These are phyloP conservation scores for Lepeophtheirus nordmannii DNA, from an alignment of 2,888 invertebrate genomes.

Conservation along the genomic window DNA sequence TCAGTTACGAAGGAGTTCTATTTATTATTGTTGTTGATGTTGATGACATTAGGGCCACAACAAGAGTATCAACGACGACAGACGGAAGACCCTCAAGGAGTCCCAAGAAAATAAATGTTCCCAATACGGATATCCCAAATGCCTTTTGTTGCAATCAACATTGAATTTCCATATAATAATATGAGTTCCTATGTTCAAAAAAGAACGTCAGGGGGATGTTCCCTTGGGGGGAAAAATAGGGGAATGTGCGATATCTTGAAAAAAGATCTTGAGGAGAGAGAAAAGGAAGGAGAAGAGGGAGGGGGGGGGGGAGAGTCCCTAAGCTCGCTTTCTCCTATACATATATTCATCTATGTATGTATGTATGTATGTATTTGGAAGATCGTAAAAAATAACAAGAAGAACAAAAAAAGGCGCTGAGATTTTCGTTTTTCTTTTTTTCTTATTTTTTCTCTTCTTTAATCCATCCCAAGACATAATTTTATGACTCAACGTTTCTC, in stretches of 20 bases:
- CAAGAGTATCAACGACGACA: no score
- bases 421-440: background rate
- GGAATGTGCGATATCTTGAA: background rate
- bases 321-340: no score
- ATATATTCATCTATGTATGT: no score
- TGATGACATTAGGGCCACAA: no score
- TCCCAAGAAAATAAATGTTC: no score
- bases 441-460: background rate
- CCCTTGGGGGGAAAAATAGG: background rate
- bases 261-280: background rate
- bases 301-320: no score
- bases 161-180: no score
- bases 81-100: no score
- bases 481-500: conserved; percentile 1
- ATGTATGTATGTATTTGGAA: background rate
- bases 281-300: background rate
- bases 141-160: no score
- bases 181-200: background rate
- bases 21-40: no score
- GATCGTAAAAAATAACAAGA: conserved; percentile 1
- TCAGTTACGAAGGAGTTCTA: no score
- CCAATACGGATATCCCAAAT: no score
- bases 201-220: background rate
- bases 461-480: background rate
- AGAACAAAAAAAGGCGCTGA: conserved; percentile 1